phyloP scores from a whole-genome alignment of 2,797 vertebrate genomes.

The Pseudochirops cupreus region DNA sequence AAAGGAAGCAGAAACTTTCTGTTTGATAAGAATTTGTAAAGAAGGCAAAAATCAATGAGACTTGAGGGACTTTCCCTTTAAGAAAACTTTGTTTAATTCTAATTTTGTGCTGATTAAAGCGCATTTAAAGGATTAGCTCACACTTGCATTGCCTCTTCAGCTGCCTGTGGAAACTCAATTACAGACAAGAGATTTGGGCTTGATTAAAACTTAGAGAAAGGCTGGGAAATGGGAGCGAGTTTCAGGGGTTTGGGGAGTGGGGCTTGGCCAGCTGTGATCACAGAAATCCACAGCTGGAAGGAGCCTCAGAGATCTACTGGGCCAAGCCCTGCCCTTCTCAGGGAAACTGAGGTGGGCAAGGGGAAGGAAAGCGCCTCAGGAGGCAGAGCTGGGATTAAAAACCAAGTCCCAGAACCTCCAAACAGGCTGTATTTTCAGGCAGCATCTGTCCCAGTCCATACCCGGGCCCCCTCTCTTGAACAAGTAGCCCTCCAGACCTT shows the following conservation, averaged over 20 bases:
- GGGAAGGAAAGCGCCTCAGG: background rate
- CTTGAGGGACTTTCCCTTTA: background rate
- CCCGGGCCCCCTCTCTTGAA: no score
- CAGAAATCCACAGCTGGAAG: background rate
- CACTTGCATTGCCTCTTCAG: background rate
- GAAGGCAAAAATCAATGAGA: background rate
- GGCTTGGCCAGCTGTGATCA: background rate
- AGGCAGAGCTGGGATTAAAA: background rate
- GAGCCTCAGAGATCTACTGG: background rate
- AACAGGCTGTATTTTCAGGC: no score
- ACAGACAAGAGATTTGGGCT: background rate
- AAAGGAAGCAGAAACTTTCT: background rate
- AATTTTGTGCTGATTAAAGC: background rate
- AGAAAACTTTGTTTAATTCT: slow-evolving; percentile 15
- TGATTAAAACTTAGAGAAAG: background rate
- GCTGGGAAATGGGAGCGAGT: background rate
- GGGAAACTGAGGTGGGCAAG: background rate
- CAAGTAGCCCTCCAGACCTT: no score
- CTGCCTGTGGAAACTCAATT: slow-evolving; percentile 41
- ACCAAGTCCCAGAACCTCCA: background rate
- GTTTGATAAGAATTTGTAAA: background rate
- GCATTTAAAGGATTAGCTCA: slow-evolving; percentile 6
- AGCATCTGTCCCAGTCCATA: no score
- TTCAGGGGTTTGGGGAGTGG: background rate
- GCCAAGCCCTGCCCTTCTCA: background rate